These are phyloP conservation scores for Antigone vipio DNA, from an alignment of 2,113 vertebrate genomes.

Conservation along the genomic window DNA sequence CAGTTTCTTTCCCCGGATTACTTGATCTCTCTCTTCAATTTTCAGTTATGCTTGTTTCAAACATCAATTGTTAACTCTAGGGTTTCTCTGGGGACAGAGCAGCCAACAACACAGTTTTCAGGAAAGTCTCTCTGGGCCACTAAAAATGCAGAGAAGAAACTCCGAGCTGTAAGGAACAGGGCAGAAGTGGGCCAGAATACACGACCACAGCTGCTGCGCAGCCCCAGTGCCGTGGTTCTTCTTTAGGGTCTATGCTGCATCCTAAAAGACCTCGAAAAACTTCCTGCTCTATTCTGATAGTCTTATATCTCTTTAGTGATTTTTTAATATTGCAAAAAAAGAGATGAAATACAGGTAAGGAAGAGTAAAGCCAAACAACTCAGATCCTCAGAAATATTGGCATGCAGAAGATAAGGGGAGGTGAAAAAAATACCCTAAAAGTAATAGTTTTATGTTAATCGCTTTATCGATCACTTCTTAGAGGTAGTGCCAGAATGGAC, in stretches of 20 bases:
- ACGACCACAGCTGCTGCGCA: background rate
- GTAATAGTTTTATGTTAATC: background rate
- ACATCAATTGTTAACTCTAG: slow-evolving; percentile 53
- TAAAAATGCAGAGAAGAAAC: slow-evolving; percentile 18
- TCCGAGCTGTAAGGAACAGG: background rate
- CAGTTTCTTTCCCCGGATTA: slow-evolving; percentile 29
- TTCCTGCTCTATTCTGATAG: background rate
- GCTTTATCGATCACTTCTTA: background rate
- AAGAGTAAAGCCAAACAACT: background rate
- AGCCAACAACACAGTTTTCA: slow-evolving; percentile 45
- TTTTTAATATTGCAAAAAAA: background rate
- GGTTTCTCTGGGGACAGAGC: slow-evolving; percentile 34
- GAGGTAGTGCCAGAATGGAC: background rate
- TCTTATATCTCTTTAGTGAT: background rate
- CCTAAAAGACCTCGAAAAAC: background rate
- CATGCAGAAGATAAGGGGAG: background rate
- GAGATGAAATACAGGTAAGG: background rate
- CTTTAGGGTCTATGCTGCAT: background rate
- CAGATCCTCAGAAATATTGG: background rate
- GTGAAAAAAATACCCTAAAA: background rate
- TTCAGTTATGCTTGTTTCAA: slow-evolving; percentile 41
- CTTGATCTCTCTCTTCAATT: slow-evolving; percentile 41
- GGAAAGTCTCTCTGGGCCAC: slow-evolving; percentile 12
- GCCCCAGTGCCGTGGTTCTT: background rate
- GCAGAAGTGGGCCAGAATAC: background rate